These are phyloP conservation scores for Endotricha flammealis DNA, from an alignment of 2,888 invertebrate genomes.

Conservation along the genomic window DNA sequence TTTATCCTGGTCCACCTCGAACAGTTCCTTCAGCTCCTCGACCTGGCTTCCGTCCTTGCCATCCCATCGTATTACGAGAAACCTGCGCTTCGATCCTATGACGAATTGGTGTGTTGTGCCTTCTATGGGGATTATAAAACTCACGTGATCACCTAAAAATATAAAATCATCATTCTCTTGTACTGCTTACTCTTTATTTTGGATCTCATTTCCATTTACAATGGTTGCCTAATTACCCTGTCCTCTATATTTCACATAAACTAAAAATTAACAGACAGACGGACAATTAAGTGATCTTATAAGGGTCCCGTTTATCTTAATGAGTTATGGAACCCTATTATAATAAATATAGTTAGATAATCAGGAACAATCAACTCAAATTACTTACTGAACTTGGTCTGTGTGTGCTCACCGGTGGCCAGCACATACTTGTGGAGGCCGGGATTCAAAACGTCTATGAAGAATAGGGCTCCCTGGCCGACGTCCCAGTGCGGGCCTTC, in stretches of 20 bases:
- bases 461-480: conserved; percentile 77
- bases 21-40: conserved; percentile 59
- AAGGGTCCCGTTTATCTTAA: too few species aligned
- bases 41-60: conserved; percentile 73
- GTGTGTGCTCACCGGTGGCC: conserved; percentile 63
- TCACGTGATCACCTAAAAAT: conserved; percentile 55
- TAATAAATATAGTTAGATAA: too few species aligned
- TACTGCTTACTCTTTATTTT: too few species aligned
- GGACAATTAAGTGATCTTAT: too few species aligned
- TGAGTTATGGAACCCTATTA: too few species aligned
- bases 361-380: too few species aligned
- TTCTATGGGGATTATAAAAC: conserved; percentile 81
- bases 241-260: too few species aligned
- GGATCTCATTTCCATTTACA: too few species aligned
- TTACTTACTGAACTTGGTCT: conserved; percentile 69
- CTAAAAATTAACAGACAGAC: too few species aligned
- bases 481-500: conserved; percentile 87
- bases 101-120: conserved; percentile 80
- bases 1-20: conserved; percentile 77
- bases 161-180: too few species aligned
- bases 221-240: too few species aligned
- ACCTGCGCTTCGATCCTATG: conserved; percentile 79
- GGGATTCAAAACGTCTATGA: conserved; percentile 76
- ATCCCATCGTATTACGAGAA: conserved; percentile 82
- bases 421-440: conserved; percentile 75